Evolutionary conservation across 2,797 vertebrate species (phyloP).

Genomic region (Fistularia commersonii): DNA sequence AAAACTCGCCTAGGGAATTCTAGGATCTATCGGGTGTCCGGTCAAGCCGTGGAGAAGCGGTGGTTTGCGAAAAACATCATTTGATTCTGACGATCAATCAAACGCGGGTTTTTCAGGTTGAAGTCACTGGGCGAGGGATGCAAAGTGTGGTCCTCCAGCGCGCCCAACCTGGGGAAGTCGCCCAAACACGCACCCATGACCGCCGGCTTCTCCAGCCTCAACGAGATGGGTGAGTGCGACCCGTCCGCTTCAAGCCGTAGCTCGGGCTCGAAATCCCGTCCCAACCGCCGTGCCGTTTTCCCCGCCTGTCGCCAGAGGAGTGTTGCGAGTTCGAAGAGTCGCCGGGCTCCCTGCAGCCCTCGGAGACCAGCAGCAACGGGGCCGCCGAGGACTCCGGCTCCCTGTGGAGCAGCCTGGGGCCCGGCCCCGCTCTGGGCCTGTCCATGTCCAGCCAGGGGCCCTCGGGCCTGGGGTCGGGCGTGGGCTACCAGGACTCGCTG

Average conservation of each 20-base stretch:
- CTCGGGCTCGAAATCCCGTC: too few relatives aligned
- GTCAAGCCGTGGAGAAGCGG: too few relatives aligned
- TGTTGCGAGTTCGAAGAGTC: constrained; percentile 76
- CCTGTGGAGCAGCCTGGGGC: constrained; percentile 55
- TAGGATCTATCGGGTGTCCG: too few relatives aligned
- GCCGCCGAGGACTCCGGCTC: constrained; percentile 66
- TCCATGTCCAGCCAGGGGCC: constrained; percentile 29
- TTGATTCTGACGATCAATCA: too few relatives aligned
- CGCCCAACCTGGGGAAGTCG: constrained; percentile 90
- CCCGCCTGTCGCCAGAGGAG: constrained; percentile 73
- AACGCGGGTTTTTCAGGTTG: constrained; percentile 63
- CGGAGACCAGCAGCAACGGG: constrained; percentile 74
- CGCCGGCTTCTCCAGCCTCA: constrained; percentile 86
- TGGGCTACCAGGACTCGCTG: constrained; percentile 57
- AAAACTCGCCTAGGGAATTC: too few relatives aligned
- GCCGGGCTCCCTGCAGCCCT: constrained; percentile 61
- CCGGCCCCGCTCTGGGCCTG: constrained; percentile 16
- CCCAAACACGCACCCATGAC: constrained; percentile 85
- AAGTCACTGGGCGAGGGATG: constrained; percentile 84
- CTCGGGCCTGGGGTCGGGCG: constrained; percentile 26
- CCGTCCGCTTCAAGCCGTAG: neutral
- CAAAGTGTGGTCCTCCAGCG: constrained; percentile 89
- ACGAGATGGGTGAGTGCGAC: constrained; percentile 85
- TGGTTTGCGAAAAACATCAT: too few relatives aligned
- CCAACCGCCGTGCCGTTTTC: neutral